Evolutionary conservation across 2,888 invertebrate species (phyloP), one percentile per base, ranked within the genome.

Genomic region (Pachymerium ferrugineum): DNA sequence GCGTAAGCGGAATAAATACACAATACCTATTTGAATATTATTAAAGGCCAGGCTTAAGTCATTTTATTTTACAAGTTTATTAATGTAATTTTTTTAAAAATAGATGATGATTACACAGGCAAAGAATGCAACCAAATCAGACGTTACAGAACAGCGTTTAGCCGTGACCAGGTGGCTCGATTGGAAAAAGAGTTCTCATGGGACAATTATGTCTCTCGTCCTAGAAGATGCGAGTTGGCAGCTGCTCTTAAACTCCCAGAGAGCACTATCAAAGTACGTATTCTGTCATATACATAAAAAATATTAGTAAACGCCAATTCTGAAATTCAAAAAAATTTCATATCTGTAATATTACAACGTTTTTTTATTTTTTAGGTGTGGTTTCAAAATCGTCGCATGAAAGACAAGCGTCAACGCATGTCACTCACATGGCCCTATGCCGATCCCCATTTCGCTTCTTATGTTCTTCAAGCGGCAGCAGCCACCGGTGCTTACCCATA

Each of bases 381-480:
- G 98, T 99, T 99, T 83, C 96, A 96, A 87, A 96, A 96, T 82
- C 87, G 96, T 35, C 86, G 96, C 73, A 96, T 96, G 95, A 96
- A 98, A 81, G 97, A 98, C 85, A 98, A 99, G 80, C 88, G 98
- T 0, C 97, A 98, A 81, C 87, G 95, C n/a, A 90, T 96, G 82
- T 93, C 96, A 0, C 89, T 97, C 78, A 91, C 93, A 0, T 97
- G 97, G 97, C 97, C 97, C 0, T 94, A 95, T 83, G 91, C 93
- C 0, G 97, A 97, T 80, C 96, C 97, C 0, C 90, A 94, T 0
- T 89, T 97, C 79, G 95, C 96, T 4, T 83, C 84, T 62, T 96
- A 96, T 1, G 91, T 95, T 35, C 87, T 97, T 8, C 87, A 95
- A 1, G 95, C 96, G 80, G 95, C 96, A 0, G 93, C 93, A 0